A percentile compares a stretch with the other conserved stretches of the same genome.
phyloP scores from a whole-genome alignment of 1,140 invertebrate genomes.

The Tetramorium alpestre region DNA sequence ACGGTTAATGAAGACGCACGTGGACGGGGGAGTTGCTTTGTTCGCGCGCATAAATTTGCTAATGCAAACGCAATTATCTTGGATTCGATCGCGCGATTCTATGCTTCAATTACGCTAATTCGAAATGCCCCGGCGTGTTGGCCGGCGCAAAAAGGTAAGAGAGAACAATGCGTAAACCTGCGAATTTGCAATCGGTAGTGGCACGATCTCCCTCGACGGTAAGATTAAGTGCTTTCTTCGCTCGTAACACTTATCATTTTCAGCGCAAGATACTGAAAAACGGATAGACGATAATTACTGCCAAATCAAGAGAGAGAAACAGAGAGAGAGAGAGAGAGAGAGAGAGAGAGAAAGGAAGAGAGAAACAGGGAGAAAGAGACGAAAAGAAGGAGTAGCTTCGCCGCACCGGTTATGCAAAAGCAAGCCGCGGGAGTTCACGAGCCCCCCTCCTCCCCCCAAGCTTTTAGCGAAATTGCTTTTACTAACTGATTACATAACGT shows the following conservation, averaged over 20 bases:
- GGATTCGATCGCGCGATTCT: constrained; percentile 35
- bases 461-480: constrained; percentile 77
- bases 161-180: constrained; percentile 40
- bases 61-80: constrained; percentile 45
- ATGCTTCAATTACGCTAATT: constrained; percentile 68
- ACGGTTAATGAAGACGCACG: constrained; percentile 44
- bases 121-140: constrained; percentile 17
- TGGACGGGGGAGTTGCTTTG: constrained; percentile 13
- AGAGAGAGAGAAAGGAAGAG: background rate
- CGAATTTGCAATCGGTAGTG: constrained; percentile 54
- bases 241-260: constrained; percentile 67
- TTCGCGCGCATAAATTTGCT: constrained; percentile 54
- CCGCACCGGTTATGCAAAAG: constrained; percentile 72
- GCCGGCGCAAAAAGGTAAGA: background rate
- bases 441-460: constrained; percentile 32
- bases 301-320: constrained; percentile 43
- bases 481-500: constrained; percentile 75
- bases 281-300: constrained; percentile 68
- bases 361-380: background rate
- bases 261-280: constrained; percentile 64
- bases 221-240: constrained; percentile 67
- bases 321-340: background rate
- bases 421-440: constrained; percentile 47
- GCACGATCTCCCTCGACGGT: background rate
- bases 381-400: background rate